Percentiles rank a stretch among this genome's conserved stretches.
phyloP scores from a whole-genome alignment of 1,140 invertebrate species.

The Drosophila gunungcola region DNA sequence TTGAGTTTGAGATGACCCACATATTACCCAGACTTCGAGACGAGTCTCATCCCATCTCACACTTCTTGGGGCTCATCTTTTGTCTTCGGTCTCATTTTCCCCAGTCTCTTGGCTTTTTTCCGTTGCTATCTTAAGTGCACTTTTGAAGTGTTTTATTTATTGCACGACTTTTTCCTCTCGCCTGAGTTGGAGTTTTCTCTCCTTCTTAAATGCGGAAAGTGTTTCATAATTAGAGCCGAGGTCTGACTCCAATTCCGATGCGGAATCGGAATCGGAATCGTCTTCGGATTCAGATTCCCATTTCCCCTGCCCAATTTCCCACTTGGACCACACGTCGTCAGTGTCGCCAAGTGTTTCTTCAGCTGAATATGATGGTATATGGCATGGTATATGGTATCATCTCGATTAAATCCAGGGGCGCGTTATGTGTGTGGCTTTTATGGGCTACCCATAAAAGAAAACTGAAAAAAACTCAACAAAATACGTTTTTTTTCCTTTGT shows the following conservation, averaged over 20 bases:
- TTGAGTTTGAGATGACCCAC: conserved; percentile 54
- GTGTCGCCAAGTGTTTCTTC: conserved; percentile 66
- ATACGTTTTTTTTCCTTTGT: conserved; percentile 45
- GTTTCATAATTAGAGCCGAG: conserved; percentile 68
- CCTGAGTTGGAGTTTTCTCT: conserved; percentile 15
- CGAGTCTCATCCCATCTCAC: conserved; percentile 28
- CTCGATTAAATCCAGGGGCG: conserved; percentile 50
- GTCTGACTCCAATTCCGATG: conserved; percentile 36
- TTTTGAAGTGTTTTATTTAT: conserved; percentile 80
- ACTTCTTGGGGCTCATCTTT: conserved; percentile 35
- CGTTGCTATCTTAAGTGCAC: conserved; percentile 77
- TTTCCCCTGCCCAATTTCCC: conserved; percentile 29
- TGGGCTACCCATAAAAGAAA: conserved; percentile 64
- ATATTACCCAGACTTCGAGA: conserved; percentile 46
- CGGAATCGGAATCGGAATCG: conserved; percentile 23
- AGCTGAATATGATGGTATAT: conserved; percentile 68
- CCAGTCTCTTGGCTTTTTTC: conserved; percentile 28
- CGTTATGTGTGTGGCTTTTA: conserved; percentile 72
- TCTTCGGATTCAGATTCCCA: conserved; percentile 31
- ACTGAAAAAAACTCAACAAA: conserved; percentile 45
- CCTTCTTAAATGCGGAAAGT: conserved; percentile 60
- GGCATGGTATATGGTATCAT: conserved; percentile 40
- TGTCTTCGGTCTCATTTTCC: conserved; percentile 36
- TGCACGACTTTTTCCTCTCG: conserved; percentile 68
- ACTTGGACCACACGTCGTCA: conserved; percentile 72